Conservation (phyloP, 2,888 invertebrate genomes). For the Sericinus montela region DNA sequence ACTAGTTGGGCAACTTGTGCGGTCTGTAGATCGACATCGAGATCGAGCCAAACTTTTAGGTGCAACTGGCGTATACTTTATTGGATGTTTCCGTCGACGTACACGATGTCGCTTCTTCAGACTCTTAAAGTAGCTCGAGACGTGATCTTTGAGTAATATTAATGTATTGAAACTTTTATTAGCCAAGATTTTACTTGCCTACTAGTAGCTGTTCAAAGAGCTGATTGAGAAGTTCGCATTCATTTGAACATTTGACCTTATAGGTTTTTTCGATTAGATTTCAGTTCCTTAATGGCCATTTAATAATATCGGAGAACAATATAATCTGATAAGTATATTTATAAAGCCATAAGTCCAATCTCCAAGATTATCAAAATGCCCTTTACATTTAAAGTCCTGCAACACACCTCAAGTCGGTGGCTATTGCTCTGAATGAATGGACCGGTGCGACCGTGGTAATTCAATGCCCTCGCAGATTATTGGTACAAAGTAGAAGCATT, state of each 20-base stretch:
- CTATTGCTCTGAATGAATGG: too few species aligned
- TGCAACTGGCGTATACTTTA: constrained; percentile 55
- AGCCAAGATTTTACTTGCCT: not conserved
- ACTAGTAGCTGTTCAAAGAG: not conserved
- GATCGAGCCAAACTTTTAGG: constrained; percentile 48
- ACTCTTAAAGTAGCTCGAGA: constrained; percentile 38
- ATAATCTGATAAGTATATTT: too few species aligned
- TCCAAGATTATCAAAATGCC: too few species aligned
- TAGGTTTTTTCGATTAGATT: too few species aligned
- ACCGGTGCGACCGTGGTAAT: too few species aligned
- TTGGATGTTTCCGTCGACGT: constrained; percentile 67
- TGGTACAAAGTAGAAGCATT: too few species aligned
- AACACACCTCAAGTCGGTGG: too few species aligned
- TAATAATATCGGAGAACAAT: too few species aligned
- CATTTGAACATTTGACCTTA: not conserved
- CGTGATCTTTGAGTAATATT: constrained; percentile 51
- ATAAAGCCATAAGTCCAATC: too few species aligned
- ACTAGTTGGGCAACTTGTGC: constrained; percentile 35
- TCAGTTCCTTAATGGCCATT: too few species aligned
- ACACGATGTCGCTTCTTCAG: constrained; percentile 52
- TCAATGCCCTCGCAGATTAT: too few species aligned
- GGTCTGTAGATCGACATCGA: constrained; percentile 30
- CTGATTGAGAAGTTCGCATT: not conserved
- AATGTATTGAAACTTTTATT: constrained; percentile 24
- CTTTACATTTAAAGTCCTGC: too few species aligned